phyloP scores from a whole-genome alignment of 2,888 invertebrate genomes.

The Serripes groenlandicus region DNA sequence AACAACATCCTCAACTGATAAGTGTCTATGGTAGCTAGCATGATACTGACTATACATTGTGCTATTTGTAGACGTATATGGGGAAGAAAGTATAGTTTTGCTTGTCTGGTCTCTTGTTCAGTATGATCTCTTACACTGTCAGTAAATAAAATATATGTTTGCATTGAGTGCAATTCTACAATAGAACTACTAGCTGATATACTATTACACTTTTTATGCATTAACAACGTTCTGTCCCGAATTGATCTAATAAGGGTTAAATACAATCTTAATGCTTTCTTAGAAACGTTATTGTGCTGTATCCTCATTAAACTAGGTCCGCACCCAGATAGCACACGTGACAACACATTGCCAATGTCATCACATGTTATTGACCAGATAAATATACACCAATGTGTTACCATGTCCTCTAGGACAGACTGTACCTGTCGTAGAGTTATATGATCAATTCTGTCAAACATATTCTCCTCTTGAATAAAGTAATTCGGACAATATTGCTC shows the following conservation, averaged over 20 bases:
- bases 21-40: too few relatives aligned
- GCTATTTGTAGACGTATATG: too few relatives aligned
- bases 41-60: too few relatives aligned
- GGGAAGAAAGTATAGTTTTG: not conserved
- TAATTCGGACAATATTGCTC: constrained; percentile 24
- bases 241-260: too few relatives aligned
- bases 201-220: too few relatives aligned
- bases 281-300: too few relatives aligned
- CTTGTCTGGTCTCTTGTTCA: not conserved
- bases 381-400: not conserved
- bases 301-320: too few relatives aligned
- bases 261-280: too few relatives aligned
- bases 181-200: not conserved
- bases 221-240: too few relatives aligned
- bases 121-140: too few relatives aligned
- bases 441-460: constrained; percentile 15
- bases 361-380: constrained; percentile 1
- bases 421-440: not conserved
- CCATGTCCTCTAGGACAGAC: not conserved
- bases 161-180: not conserved
- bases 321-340: not conserved
- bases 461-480: constrained; percentile 28
- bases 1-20: too few relatives aligned
- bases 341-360: not conserved
- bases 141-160: not conserved